Evolutionary conservation across 92 coral and sea anemone genomes (phyloP).

Genomic region (Epizoanthus illoricatus): DNA sequence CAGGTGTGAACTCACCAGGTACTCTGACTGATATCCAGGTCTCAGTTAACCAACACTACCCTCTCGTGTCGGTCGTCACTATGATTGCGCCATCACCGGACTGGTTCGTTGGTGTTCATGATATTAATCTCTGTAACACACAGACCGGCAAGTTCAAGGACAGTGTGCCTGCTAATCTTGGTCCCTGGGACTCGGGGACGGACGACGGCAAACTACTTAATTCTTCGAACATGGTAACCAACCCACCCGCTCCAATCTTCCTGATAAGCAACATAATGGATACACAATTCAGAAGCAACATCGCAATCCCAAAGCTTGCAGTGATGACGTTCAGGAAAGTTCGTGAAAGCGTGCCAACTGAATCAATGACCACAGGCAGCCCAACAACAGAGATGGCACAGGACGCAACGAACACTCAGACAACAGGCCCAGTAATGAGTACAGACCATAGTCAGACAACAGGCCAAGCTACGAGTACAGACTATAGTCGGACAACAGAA

Average conservation of each 20-base stretch:
- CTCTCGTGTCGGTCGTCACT: constrained; percentile 32
- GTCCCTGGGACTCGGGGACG: constrained; percentile 50
- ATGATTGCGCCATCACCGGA: constrained; percentile 51
- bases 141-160: constrained; percentile 23
- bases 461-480: too few relatives aligned
- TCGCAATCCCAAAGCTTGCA: neutral
- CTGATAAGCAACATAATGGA: neutral
- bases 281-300: neutral
- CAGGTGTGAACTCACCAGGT: neutral
- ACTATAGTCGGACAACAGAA: too few relatives aligned
- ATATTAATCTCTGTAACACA: constrained; percentile 30
- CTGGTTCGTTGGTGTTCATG: constrained; percentile 44
- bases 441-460: too few relatives aligned
- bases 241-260: neutral
- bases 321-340: constrained; percentile 18
- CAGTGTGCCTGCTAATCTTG: neutral
- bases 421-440: too few relatives aligned
- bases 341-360: neutral
- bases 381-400: too few relatives aligned
- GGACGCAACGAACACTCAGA: too few relatives aligned
- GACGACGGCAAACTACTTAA: neutral
- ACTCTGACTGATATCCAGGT: constrained; percentile 5
- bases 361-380: too few relatives aligned
- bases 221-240: neutral
- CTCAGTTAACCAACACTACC: constrained; percentile 17